phyloP scores from a whole-genome alignment of 2,797 vertebrate species.

The Lophius americanus region DNA sequence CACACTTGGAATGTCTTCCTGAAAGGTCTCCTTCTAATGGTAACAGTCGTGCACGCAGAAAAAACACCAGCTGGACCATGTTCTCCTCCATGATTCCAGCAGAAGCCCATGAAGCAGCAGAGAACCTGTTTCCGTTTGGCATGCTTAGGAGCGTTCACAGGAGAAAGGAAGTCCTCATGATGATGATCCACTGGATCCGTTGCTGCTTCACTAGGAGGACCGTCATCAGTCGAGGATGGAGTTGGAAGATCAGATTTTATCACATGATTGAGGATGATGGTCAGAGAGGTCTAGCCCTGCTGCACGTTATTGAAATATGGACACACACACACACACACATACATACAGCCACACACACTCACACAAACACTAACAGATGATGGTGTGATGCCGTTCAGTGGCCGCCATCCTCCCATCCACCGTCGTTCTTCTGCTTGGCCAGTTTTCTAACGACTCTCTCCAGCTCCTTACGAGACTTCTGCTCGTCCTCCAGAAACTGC shows the following conservation, averaged over 20 bases:
- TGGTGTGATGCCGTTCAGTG: slow-evolving; percentile 77
- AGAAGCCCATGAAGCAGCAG: slow-evolving; percentile 29
- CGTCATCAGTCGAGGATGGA: slow-evolving; percentile 34
- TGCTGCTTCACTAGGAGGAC: slow-evolving; percentile 43
- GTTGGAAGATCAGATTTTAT: slow-evolving; percentile 42
- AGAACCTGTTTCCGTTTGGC: slow-evolving; percentile 14
- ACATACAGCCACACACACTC: slow-evolving; percentile 29
- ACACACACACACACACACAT: neutral
- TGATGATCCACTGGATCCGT: slow-evolving; percentile 29
- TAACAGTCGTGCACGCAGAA: slow-evolving; percentile 60
- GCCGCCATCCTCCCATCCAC: slow-evolving; percentile 85
- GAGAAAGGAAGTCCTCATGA: slow-evolving; percentile 26
- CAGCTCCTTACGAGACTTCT: slow-evolving; percentile 94
- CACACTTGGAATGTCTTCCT: too few relatives aligned
- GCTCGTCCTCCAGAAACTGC: slow-evolving; percentile 95
- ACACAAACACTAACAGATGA: neutral
- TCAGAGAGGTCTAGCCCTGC: slow-evolving; percentile 31
- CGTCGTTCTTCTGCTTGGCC: slow-evolving; percentile 94
- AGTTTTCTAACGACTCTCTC: slow-evolving; percentile 93
- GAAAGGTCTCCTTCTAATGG: neutral
- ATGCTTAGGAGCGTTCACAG: slow-evolving; percentile 54
- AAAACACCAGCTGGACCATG: slow-evolving; percentile 40
- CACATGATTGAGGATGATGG: neutral
- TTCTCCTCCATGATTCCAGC: slow-evolving; percentile 26
- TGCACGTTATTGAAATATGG: slow-evolving; percentile 50